These are phyloP conservation scores for Peromyscus eremicus DNA, from an alignment of 2,797 vertebrate genomes.

Conservation along the genomic window DNA sequence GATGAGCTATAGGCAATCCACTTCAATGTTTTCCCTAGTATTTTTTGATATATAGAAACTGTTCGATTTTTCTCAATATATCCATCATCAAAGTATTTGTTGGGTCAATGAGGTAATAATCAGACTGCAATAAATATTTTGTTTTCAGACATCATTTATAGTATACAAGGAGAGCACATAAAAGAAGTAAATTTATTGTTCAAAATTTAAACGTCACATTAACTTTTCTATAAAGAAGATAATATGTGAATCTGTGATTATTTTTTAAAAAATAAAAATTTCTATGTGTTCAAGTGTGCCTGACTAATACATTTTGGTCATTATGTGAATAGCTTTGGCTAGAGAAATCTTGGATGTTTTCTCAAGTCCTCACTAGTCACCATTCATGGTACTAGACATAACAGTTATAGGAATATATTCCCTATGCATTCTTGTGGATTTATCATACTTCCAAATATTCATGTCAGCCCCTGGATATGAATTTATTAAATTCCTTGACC, in stretches of 20 bases:
- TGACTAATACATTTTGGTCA: not conserved
- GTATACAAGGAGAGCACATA: not conserved
- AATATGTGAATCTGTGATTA: not conserved
- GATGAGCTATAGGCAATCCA: not conserved
- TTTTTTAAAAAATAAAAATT: not conserved
- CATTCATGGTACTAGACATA: not conserved
- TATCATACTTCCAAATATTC: not conserved
- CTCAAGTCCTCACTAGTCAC: not conserved
- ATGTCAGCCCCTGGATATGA: not conserved
- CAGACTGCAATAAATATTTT: not conserved
- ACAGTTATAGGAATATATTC: not conserved
- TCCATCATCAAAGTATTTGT: not conserved
- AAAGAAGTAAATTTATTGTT: not conserved
- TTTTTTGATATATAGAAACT: not conserved
- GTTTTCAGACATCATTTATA: not conserved
- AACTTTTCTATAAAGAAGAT: not conserved
- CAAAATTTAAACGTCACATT: not conserved
- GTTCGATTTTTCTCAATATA: constrained; percentile 25
- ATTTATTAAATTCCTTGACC: not conserved
- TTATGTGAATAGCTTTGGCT: not conserved
- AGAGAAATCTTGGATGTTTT: not conserved
- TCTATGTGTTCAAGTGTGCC: not conserved
- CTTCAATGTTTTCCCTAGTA: not conserved
- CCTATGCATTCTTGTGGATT: not conserved
- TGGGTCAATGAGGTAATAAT: not conserved